Conservation (phyloP, 2,888 invertebrate species). For the Nomada fucata region DNA sequence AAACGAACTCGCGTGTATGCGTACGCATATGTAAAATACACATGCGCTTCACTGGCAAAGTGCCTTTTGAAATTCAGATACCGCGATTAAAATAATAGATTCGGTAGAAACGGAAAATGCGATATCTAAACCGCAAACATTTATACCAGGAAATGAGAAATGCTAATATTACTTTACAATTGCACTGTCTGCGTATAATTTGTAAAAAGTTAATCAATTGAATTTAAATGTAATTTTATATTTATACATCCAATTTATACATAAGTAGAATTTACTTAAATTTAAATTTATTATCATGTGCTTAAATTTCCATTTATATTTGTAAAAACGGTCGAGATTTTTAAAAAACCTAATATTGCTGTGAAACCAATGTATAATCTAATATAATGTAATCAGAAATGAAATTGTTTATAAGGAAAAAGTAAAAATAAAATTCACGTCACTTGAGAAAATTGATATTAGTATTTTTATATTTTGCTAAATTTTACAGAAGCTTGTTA, state of each 20-base stretch:
- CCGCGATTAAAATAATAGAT: not conserved
- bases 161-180: not conserved
- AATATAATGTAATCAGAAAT: not conserved
- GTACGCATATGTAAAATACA: not conserved
- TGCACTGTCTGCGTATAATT: not conserved
- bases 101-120: not conserved
- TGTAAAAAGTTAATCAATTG: not conserved
- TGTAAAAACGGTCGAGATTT: not conserved
- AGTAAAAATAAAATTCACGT: not conserved
- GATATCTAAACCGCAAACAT: not conserved
- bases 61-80: not conserved
- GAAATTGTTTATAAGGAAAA: not conserved
- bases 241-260: not conserved
- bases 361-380: no score
- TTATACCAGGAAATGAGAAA: not conserved
- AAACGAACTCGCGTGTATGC: not conserved
- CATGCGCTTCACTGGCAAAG: not conserved
- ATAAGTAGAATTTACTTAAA: no score
- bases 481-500: conserved; percentile 12
- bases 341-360: not conserved
- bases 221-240: not conserved
- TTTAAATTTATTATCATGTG: no score
- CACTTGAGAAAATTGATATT: not conserved
- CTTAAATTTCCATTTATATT: no score
- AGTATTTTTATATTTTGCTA: conserved; percentile 25